A percentile compares a stretch with the other conserved stretches of the same genome.
Evolutionary conservation across 2,888 invertebrate genomes (phyloP).

Genomic region (Brachylomia viminalis): DNA sequence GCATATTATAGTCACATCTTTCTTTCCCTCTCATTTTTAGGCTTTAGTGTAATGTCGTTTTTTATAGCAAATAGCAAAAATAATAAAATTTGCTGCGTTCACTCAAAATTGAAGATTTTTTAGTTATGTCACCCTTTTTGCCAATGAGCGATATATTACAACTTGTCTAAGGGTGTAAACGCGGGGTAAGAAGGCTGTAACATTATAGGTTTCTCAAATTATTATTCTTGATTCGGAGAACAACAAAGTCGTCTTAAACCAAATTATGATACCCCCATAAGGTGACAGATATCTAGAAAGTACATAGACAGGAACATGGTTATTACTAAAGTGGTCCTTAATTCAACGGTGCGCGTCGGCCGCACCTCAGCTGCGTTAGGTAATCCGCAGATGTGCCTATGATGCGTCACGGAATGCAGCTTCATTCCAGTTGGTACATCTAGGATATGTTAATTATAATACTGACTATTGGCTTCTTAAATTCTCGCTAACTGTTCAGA

Average conservation of each 20-base stretch:
- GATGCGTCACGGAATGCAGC: constrained; percentile 5
- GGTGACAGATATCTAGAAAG: constrained; percentile 10
- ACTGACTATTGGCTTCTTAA: too few relatives aligned
- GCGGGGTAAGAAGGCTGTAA: not conserved
- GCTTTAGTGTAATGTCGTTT: too few relatives aligned
- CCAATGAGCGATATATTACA: too few relatives aligned
- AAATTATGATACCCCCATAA: not conserved
- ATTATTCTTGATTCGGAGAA: not conserved
- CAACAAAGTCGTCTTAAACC: not conserved
- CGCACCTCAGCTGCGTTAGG: constrained; percentile 31
- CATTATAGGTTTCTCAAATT: constrained; percentile 1
- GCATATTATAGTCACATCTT: too few relatives aligned
- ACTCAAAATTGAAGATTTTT: too few relatives aligned
- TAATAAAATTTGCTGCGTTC: too few relatives aligned
- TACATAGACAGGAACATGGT: constrained; percentile 38
- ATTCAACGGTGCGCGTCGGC: constrained; percentile 8
- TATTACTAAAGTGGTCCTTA: constrained; percentile 48
- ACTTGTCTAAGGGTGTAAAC: not conserved
- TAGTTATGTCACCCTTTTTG: too few relatives aligned
- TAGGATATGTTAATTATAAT: not conserved
- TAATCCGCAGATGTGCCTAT: constrained; percentile 33
- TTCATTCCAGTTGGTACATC: not conserved
- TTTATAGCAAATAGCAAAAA: too few relatives aligned
- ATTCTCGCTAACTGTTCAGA: too few relatives aligned
- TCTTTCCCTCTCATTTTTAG: too few relatives aligned